phyloP scores from a whole-genome alignment of 2,888 invertebrate genomes.

The Busseola fusca region DNA sequence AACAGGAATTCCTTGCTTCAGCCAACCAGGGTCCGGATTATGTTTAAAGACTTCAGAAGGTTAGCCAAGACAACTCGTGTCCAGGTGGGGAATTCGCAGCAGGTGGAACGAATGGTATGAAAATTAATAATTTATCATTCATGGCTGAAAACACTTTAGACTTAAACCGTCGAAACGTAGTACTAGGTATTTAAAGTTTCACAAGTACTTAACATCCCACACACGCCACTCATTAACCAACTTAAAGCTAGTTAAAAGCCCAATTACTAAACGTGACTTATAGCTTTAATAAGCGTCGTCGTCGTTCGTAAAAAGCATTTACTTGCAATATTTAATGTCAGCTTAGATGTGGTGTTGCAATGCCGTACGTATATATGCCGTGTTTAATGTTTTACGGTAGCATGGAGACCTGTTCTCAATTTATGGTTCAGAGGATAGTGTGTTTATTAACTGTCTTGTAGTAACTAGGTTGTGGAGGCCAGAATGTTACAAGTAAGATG shows the following conservation, averaged over 20 bases:
- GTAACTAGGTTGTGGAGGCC: conserved; percentile 11
- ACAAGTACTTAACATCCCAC: conserved; percentile 8
- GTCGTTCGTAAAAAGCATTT: conserved; percentile 33
- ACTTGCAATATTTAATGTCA: conserved; percentile 38
- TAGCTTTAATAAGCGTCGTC: conserved; percentile 34
- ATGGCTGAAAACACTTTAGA: too few relatives aligned
- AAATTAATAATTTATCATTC: neutral
- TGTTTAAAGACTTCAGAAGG: neutral
- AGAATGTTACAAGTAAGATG: neutral
- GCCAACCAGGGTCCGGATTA: neutral
- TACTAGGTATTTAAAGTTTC: conserved; percentile 8
- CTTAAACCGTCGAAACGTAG: neutral
- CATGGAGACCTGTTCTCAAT: conserved; percentile 22
- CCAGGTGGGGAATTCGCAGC: neutral
- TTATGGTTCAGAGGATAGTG: conserved; percentile 15
- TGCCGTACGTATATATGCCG: neutral
- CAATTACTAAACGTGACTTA: conserved; percentile 11
- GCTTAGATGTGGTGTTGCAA: conserved; percentile 38
- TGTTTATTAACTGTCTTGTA: conserved; percentile 36
- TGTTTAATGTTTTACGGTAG: conserved; percentile 24
- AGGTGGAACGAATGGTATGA: neutral
- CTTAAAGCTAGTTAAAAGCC: conserved; percentile 12
- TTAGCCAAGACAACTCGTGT: neutral
- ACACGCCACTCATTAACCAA: conserved; percentile 16
- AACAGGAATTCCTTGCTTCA: neutral